Conservation (phyloP, 2,797 vertebrate species). For the Hybognathus amarus region DNA sequence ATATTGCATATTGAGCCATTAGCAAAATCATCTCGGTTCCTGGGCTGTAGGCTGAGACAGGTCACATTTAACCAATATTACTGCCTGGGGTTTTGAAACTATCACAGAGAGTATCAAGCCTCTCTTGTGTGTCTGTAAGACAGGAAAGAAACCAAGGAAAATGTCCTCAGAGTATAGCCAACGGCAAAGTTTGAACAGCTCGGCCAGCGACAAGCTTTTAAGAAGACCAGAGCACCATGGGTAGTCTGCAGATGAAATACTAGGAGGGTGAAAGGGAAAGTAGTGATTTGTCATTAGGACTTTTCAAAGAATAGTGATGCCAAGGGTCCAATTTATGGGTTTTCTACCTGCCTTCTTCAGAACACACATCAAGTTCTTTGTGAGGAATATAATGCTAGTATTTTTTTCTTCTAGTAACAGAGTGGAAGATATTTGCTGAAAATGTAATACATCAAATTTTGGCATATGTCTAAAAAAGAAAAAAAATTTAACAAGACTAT, state of each 20-base stretch:
- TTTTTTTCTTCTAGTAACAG: slow-evolving; percentile 15
- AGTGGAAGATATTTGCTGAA: neutral
- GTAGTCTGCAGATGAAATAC: slow-evolving; percentile 72
- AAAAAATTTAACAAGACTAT: neutral
- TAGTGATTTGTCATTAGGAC: slow-evolving; percentile 80
- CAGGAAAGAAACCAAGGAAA: slow-evolving; percentile 67
- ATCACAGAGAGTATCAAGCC: slow-evolving; percentile 51
- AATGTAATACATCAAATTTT: neutral
- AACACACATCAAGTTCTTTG: slow-evolving; percentile 57
- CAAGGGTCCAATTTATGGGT: slow-evolving; percentile 74
- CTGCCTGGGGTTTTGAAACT: slow-evolving; percentile 58
- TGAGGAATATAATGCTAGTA: slow-evolving; percentile 45
- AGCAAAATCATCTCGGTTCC: slow-evolving; percentile 50
- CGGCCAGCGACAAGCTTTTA: slow-evolving; percentile 67
- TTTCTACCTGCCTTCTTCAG: slow-evolving; percentile 64
- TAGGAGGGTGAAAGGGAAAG: slow-evolving; percentile 77
- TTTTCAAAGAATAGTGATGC: slow-evolving; percentile 75
- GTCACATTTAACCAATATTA: slow-evolving; percentile 51
- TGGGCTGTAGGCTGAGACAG: slow-evolving; percentile 44
- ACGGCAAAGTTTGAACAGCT: slow-evolving; percentile 65
- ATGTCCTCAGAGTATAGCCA: slow-evolving; percentile 65
- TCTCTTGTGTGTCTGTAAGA: slow-evolving; percentile 60
- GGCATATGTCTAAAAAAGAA: neutral
- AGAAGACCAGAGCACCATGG: slow-evolving; percentile 67
- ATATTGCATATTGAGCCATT: slow-evolving; percentile 49